Percentiles rank a stretch among this genome's conserved stretches.
phyloP scores from a whole-genome alignment of 2,888 invertebrate species.

The Conchocele bisecta region DNA sequence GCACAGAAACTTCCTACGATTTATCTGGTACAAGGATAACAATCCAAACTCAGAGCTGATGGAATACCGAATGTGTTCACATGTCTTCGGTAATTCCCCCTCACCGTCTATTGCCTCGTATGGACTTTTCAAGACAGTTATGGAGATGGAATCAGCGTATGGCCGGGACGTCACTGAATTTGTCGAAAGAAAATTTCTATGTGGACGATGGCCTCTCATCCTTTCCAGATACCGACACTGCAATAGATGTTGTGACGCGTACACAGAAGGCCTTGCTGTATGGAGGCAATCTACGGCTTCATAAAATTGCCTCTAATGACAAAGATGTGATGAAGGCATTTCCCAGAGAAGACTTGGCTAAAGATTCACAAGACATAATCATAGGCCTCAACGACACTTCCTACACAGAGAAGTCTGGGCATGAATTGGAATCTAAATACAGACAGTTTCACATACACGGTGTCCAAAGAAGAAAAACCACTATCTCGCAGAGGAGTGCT shows the following conservation, averaged over 20 bases:
- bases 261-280: slow-evolving; percentile 4
- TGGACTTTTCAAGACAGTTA: slow-evolving; percentile 37
- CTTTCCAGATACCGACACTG: too few species aligned
- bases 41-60: slow-evolving; percentile 12
- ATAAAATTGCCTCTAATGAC: slow-evolving; percentile 52
- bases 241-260: too few species aligned
- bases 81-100: too few species aligned
- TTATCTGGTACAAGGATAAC: slow-evolving; percentile 42
- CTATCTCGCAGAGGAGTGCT: too few species aligned
- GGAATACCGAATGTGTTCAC: slow-evolving; percentile 32
- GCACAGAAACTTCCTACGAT: slow-evolving; percentile 25
- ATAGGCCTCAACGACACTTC: slow-evolving; percentile 16
- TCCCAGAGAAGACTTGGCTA: slow-evolving; percentile 22
- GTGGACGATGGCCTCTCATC: slow-evolving; percentile 60
- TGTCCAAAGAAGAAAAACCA: too few species aligned
- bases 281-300: slow-evolving; percentile 36
- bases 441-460: slow-evolving; percentile 24
- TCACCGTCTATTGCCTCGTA: slow-evolving; percentile 51
- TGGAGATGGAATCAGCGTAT: slow-evolving; percentile 8
- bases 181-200: slow-evolving; percentile 50
- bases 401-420: slow-evolving; percentile 24
- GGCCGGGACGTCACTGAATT: slow-evolving; percentile 32
- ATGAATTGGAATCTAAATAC: slow-evolving; percentile 19
- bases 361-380: slow-evolving; percentile 17
- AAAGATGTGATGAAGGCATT: slow-evolving; percentile 25